A percentile compares a stretch with the other conserved stretches of the same genome.
These are phyloP conservation scores for Donacobius atricapilla DNA, from an alignment of 2,113 vertebrate species.

Conservation along the genomic window DNA sequence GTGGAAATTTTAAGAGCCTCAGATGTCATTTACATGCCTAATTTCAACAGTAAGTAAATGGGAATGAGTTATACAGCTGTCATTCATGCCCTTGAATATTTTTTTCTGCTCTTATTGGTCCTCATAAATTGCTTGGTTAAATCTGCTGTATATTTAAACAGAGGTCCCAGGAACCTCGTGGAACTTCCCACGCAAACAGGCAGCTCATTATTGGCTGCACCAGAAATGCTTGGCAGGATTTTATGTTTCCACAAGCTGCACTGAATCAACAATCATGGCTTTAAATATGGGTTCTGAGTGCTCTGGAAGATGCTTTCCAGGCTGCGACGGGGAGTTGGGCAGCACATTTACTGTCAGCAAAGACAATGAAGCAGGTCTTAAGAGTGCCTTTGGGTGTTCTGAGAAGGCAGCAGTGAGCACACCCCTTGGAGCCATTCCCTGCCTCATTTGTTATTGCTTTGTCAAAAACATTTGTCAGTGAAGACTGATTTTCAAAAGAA, in stretches of 20 bases:
- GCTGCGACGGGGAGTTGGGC: not conserved
- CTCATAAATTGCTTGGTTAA: not conserved
- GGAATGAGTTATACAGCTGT: not conserved
- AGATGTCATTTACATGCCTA: slow-evolving; percentile 24
- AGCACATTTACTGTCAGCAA: not conserved
- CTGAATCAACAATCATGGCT: not conserved
- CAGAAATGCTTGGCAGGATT: not conserved
- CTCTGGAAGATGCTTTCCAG: not conserved
- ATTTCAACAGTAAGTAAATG: not conserved
- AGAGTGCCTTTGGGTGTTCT: slow-evolving; percentile 4
- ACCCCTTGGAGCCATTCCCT: not conserved
- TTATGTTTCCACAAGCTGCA: not conserved
- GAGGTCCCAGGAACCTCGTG: not conserved
- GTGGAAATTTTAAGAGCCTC: slow-evolving; percentile 14
- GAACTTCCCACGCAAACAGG: not conserved
- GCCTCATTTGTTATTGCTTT: slow-evolving; percentile 16
- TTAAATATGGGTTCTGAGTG: not conserved
- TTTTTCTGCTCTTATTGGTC: not conserved
- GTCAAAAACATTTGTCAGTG: slow-evolving; percentile 32
- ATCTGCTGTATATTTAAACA: not conserved
- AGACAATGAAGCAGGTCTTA: not conserved
- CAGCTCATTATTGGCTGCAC: not conserved
- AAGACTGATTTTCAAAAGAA: slow-evolving; percentile 44
- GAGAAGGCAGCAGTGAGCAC: not conserved
- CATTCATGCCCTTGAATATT: not conserved